Conservation (phyloP, 2,888 invertebrate species). For the Panopea generosa region DNA sequence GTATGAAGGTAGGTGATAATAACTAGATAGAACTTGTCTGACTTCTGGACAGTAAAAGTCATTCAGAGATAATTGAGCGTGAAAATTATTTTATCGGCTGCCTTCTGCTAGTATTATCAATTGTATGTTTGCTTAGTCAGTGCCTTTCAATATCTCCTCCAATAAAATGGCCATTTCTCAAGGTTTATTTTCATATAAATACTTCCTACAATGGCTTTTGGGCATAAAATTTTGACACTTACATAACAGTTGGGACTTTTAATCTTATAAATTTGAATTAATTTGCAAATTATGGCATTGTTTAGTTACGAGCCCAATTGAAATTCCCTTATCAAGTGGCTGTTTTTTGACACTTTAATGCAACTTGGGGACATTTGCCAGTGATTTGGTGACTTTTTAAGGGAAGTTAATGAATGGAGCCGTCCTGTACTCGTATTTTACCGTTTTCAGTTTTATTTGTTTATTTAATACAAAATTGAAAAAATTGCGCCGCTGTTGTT, state of each 20-base stretch:
- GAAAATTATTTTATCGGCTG: slow-evolving; percentile 54
- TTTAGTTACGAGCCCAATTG: not conserved
- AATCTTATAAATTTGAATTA: slow-evolving; percentile 15
- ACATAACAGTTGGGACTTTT: not conserved
- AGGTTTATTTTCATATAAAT: slow-evolving; percentile 47
- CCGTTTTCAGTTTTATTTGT: no score
- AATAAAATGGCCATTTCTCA: slow-evolving; percentile 2
- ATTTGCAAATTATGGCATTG: slow-evolving; percentile 25
- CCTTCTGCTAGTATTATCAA: slow-evolving; percentile 36
- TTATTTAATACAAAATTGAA: no score
- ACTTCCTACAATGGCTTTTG: slow-evolving; percentile 27
- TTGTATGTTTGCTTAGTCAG: slow-evolving; percentile 41
- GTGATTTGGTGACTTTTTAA: no score
- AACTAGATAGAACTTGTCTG: slow-evolving; percentile 16
- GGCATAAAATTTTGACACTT: slow-evolving; percentile 51
- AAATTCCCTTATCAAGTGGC: not conserved
- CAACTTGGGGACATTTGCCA: not conserved
- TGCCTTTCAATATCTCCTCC: slow-evolving; percentile 5
- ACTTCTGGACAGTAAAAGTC: slow-evolving; percentile 43
- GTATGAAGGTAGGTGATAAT: slow-evolving; percentile 38
- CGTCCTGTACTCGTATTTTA: no score
- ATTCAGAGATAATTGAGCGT: slow-evolving; percentile 53
- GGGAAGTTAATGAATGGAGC: no score
- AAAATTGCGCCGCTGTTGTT: no score
- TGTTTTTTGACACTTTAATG: not conserved